A percentile compares a stretch with the other conserved stretches of the same genome.
Evolutionary conservation across 2,113 vertebrate genomes (phyloP).

Genomic region (Zapus hudsonius): DNA sequence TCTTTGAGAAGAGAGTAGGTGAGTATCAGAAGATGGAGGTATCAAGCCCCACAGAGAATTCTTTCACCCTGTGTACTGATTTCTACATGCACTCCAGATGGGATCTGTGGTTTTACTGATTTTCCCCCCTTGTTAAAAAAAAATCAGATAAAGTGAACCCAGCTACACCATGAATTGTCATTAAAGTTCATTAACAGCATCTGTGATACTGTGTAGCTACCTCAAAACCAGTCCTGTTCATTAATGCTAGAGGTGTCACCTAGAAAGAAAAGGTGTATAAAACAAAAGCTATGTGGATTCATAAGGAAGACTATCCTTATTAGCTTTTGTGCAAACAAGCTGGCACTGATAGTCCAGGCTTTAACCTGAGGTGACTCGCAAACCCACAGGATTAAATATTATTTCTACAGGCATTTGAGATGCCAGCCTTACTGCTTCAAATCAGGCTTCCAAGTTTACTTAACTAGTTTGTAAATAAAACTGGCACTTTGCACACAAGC

Average conservation of each 20-base stretch:
- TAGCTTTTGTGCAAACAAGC: neutral
- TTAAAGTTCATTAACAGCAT: conserved; percentile 22
- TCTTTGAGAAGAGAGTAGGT: conserved; percentile 98
- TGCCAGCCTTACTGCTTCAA: conserved; percentile 70
- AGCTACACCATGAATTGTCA: conserved; percentile 51
- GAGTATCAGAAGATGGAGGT: conserved; percentile 99
- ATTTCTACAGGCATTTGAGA: neutral
- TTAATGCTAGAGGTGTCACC: neutral
- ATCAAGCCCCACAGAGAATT: conserved; percentile 90
- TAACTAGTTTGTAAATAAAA: conserved; percentile 82
- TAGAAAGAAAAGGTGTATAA: neutral
- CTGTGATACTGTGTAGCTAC: conserved; percentile 69
- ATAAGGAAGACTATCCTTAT: neutral
- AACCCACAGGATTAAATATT: neutral
- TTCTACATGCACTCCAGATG: conserved; percentile 85
- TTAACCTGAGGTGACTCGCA: neutral
- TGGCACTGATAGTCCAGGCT: neutral
- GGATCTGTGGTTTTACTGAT: conserved; percentile 29
- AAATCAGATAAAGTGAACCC: conserved; percentile 44
- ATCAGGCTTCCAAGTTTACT: conserved; percentile 81
- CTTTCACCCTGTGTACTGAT: conserved; percentile 96
- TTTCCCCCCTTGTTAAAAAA: neutral
- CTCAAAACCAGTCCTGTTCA: conserved; percentile 50
- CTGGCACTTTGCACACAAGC: conserved; percentile 84
- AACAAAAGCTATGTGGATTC: neutral